Base-by-base conservation (phyloP, 1,140 invertebrate species). In the Papilio machaon region DNA sequence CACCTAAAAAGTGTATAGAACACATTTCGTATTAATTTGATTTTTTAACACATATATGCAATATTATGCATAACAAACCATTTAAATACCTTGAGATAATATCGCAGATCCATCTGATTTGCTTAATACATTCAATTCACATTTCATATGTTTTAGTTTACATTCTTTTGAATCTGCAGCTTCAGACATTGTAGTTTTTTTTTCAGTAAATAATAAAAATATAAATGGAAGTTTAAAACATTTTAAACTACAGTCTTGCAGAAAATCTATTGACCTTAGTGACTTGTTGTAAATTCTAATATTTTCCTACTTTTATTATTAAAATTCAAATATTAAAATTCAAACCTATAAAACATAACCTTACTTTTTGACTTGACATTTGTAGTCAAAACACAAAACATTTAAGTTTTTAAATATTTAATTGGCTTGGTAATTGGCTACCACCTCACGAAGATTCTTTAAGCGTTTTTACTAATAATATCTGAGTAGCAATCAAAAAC, bases 41-140 rank as follows among this genome's bases (percentile, higher is more conserved):
- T 30, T 64, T 64, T 64, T 30, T 0, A 30, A 11, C 0, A 30
- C 13, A 30, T 11, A 10, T 11, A 13, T 64, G 19, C 23, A 30
- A 13, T 30, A 13, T 13, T 35, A 35, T 1, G 30, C 2, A 17
- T 13, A 35, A 23, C 3, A 11, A 35, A 38, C 30, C 11, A 17
- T 35, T 70, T 11, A 30, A 67, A 81, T 94, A 96, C 96, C 96
- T 96, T 97, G 97, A 81, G 96, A 96, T 85, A 97, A 96, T 87
- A 97, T 96, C 10, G 96, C 96, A 0, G 97, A 97, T n/a, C 97
- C 97, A 95, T 97, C 97, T 0, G 97, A 96, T 88, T 96, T 96
- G 64, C 96, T 96, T 54, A 97, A 89, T 73, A 96, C 95, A 94
- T 97, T 97, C 13, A 97, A 91, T 91, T 97, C 96, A 84, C 97